These are phyloP conservation scores for Pseudachorutes palmiensis DNA, from an alignment of 1,140 invertebrate genomes.

Conservation along the genomic window DNA sequence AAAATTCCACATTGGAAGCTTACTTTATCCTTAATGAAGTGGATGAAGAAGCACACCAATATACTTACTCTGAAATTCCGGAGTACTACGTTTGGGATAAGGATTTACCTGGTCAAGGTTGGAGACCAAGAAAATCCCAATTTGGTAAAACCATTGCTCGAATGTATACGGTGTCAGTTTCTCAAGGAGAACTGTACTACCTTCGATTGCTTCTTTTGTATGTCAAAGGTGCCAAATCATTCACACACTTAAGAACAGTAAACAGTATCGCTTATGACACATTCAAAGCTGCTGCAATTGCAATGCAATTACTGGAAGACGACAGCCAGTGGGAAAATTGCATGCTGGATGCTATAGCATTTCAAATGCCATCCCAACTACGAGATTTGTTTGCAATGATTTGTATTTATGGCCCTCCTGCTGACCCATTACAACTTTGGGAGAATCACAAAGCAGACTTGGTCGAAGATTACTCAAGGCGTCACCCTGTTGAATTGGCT, in stretches of 20 bases:
- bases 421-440: conserved; percentile 29
- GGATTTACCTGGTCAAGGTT: conserved; percentile 19
- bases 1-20: conserved; percentile 30
- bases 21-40: conserved; percentile 32
- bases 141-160: conserved; percentile 4
- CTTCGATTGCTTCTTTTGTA: conserved; percentile 41
- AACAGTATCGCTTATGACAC: conserved; percentile 14
- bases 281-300: conserved; percentile 27
- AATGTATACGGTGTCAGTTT: conserved; percentile 7
- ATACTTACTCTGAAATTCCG: conserved; percentile 38
- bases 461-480: conserved; percentile 28
- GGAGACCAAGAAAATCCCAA: not conserved
- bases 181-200: conserved; percentile 29
- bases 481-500: conserved; percentile 1
- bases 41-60: conserved; percentile 27
- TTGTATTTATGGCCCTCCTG: conserved; percentile 20
- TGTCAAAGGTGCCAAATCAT: conserved; percentile 36
- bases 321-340: conserved; percentile 33
- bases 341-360: conserved; percentile 29
- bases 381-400: conserved; percentile 40
- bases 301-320: conserved; percentile 32
- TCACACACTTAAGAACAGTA: conserved; percentile 28
- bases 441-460: conserved; percentile 16
- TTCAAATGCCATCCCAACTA: conserved; percentile 28
- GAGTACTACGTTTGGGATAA: conserved; percentile 29